Evolutionary conservation across 2,797 vertebrate genomes (phyloP), one percentile per base, ranked within the genome.

Genomic region (Coregonus suidteri): DNA sequence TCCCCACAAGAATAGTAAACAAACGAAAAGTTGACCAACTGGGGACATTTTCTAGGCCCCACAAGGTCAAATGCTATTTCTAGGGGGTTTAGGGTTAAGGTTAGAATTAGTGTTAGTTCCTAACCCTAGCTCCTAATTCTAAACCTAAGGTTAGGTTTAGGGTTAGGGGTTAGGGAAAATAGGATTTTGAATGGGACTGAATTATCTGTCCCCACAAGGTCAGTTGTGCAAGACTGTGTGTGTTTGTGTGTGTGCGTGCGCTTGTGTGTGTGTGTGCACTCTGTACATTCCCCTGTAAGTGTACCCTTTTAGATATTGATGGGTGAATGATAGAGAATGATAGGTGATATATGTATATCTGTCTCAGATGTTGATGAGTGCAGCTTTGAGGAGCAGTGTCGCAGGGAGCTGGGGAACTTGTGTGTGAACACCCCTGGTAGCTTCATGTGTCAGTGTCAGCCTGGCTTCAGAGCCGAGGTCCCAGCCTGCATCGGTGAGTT

Each of bases 361-460:
- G 37, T 77, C 62, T 54, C 78, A 96, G 95, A 95, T 81, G 86
- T 95, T 51, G 95, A 95, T 51, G 95, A 96, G 87, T 95, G 95
- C 83, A 89, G 90, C 74, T 94, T 93, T 30, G 94, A 95, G 87
- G 92, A 94, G 77, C 85, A 81, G 79, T 96, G 95, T 85, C 90
- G 79, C 1, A 85, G 90, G 1, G 94, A 95, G 78, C 85, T 94
- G 73, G 95, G 94, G 56, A 95, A 95, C 15, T 62, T 91, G 66
- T 96, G 95, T 68, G 82, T 94, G 74, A 95, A 95, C 88, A 95
- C 92, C 14, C 90, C 91, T 0, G 95, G 95, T 31, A 94, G 94
- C 85, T 95, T 94, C 79, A 75, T 77, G 62, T 96, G 95, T 78
- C 89, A 85, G 83, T 96, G 95, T 81, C 91, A 79, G 81, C 54